phyloP scores from a whole-genome alignment of 1,140 invertebrate genomes.

The Cyphomyrmex costatus region DNA sequence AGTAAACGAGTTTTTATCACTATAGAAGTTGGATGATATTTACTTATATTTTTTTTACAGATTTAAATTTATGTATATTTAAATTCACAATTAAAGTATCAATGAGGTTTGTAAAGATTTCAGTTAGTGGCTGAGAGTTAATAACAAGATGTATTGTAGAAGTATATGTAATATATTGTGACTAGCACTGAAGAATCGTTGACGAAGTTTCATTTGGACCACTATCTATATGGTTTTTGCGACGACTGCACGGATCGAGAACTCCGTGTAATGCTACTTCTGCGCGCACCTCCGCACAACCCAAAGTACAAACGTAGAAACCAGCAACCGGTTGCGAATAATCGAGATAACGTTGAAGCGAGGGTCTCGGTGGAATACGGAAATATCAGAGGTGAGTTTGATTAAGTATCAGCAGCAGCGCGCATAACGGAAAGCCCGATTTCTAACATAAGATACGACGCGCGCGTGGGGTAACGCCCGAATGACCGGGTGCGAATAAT shows the following conservation, averaged over 20 bases:
- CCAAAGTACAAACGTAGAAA: constrained; percentile 54
- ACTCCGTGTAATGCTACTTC: no score
- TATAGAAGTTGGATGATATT: no score
- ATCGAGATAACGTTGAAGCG: constrained; percentile 51
- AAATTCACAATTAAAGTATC: no score
- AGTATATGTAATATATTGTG: not conserved
- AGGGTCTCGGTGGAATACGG: constrained; percentile 53
- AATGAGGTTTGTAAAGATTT: no score
- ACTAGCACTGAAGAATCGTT: not conserved
- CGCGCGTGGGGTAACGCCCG: constrained; percentile 61
- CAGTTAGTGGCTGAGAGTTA: no score
- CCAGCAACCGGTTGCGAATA: constrained; percentile 48
- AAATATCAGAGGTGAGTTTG: constrained; percentile 63
- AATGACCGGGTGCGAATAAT: constrained; percentile 68
- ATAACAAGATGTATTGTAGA: no score
- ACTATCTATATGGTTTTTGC: not conserved
- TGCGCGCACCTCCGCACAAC: constrained; percentile 2
- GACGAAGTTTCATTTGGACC: not conserved
- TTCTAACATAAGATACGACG: constrained; percentile 62
- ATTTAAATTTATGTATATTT: no score
- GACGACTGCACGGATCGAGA: constrained; percentile 1
- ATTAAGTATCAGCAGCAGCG: constrained; percentile 42
- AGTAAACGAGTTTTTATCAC: no score
- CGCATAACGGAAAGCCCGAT: constrained; percentile 59
- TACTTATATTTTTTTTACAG: no score